phyloP scores from a whole-genome alignment of 2,113 vertebrate species.

The Cyanoderma ruficeps region DNA sequence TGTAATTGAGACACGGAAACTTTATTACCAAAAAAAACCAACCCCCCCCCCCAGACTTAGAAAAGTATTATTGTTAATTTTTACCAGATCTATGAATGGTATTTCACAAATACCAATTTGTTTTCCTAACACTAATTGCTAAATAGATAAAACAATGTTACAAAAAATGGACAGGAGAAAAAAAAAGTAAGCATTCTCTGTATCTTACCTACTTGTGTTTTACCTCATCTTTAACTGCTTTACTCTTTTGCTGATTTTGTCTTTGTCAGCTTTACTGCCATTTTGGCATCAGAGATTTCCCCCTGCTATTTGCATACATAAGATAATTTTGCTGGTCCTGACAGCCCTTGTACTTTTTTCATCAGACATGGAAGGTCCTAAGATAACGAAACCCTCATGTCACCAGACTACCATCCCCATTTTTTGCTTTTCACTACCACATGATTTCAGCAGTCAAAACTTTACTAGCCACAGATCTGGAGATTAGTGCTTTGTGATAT shows the following conservation, averaged over 20 bases:
- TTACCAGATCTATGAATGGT: not conserved
- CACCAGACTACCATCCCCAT: not conserved
- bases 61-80: not conserved
- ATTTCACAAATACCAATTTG: not conserved
- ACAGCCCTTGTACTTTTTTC: not conserved
- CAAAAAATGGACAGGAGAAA: not conserved
- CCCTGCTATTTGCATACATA: not conserved
- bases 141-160: not conserved
- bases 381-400: not conserved
- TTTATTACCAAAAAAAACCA: not conserved
- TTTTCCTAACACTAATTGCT: not conserved
- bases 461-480: not conserved
- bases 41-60: not conserved
- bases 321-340: not conserved
- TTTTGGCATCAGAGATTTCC: not conserved
- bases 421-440: not conserved
- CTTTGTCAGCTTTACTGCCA: not conserved
- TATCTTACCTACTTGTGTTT: not conserved
- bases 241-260: not conserved
- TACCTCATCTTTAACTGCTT: not conserved
- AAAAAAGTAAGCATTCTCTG: not conserved
- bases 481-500: not conserved
- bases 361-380: not conserved
- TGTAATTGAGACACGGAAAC: not conserved
- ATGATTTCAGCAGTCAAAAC: not conserved